Evolutionary conservation across 2,888 invertebrate species (phyloP).

Genomic region (Punctoribates punctum): DNA sequence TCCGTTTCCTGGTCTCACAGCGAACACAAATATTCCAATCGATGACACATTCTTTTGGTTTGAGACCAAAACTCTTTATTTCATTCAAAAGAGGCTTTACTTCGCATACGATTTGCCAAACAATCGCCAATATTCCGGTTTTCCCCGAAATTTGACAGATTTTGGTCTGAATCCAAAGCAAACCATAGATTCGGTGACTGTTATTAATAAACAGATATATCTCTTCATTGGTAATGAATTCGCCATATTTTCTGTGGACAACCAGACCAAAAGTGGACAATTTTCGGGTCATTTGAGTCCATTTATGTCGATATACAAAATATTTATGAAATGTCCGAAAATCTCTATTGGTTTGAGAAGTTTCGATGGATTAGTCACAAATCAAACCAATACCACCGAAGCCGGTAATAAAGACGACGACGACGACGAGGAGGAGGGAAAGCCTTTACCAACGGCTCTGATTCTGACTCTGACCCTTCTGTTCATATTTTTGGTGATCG

Average conservation of each 20-base stretch:
- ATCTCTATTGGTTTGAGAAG: background rate
- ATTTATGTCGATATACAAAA: background rate
- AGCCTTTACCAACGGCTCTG: background rate
- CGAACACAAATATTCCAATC: background rate
- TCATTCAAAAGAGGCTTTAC: background rate
- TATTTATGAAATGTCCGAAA: background rate
- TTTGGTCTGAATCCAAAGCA: background rate
- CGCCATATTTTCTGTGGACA: background rate
- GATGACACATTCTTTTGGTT: slow-evolving; percentile 15
- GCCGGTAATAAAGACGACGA: background rate
- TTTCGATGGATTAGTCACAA: too few species aligned
- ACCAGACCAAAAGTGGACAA: background rate
- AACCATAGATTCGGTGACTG: background rate
- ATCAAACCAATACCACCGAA: background rate
- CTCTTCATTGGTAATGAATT: background rate
- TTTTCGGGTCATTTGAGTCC: background rate
- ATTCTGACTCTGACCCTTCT: background rate
- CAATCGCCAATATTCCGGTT: background rate
- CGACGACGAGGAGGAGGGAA: background rate
- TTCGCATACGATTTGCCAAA: background rate
- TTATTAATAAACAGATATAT: background rate
- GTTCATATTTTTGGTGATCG: background rate
- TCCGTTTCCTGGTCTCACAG: background rate
- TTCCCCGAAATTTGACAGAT: background rate
- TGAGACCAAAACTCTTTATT: background rate